phyloP scores from a whole-genome alignment of 2,113 vertebrate species.

The cattle (Bos taurus) region ARS-UCD2.0 NC_037357.1:36588501-36589000 shows the following conservation, averaged over 20 bases:
- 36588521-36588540: too few relatives aligned
- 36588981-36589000: not conserved
- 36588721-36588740: not conserved
- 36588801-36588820: not conserved
- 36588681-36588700: too few relatives aligned
- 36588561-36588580: too few relatives aligned
- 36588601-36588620: too few relatives aligned
- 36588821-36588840: not conserved
- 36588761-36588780: not conserved
- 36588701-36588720: too few relatives aligned
- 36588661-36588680: too few relatives aligned
- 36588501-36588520: too few relatives aligned
- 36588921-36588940: not conserved
- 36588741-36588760: not conserved
- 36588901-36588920: not conserved
- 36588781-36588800: not conserved
- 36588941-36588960: not conserved
- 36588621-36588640: too few relatives aligned
- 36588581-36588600: too few relatives aligned
- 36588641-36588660: too few relatives aligned
- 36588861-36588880: not conserved
- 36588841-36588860: not conserved
- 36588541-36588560: too few relatives aligned
- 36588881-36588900: not conserved
- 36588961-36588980: not conserved